Conservation (phyloP, 2,888 invertebrate species). For the Mythimna albipuncta region DNA sequence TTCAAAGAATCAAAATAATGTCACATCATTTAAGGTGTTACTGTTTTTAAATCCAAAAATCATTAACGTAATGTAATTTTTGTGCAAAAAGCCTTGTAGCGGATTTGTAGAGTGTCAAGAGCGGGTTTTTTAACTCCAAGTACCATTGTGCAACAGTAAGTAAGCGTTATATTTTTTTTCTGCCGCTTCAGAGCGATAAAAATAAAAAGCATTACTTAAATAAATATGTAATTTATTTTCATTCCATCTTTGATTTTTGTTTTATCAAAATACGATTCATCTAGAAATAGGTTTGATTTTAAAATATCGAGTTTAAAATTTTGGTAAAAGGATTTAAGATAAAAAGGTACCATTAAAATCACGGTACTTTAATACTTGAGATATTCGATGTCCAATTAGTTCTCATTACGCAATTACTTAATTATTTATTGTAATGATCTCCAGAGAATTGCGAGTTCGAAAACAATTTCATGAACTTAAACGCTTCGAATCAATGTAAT, state of each 20-base stretch:
- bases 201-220: background rate
- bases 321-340: background rate
- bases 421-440: conserved; percentile 31
- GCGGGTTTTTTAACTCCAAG: background rate
- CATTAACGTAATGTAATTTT: background rate
- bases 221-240: background rate
- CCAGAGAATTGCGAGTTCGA: conserved; percentile 11
- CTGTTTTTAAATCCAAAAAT: background rate
- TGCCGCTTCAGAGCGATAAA: background rate
- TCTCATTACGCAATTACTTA: conserved; percentile 53
- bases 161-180: background rate
- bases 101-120: conserved; percentile 21
- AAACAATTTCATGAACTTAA: conserved; percentile 18
- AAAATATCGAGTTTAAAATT: background rate
- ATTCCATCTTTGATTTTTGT: conserved; percentile 20
- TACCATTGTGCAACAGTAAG: conserved; percentile 12
- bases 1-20: background rate
- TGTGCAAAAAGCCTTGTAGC: background rate
- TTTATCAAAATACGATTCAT: conserved; percentile 13
- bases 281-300: conserved; percentile 31
- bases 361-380: background rate
- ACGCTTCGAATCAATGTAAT: background rate
- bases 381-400: conserved; percentile 34
- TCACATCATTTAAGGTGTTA: conserved; percentile 4
- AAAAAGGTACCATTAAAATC: conserved; percentile 1